Evolutionary conservation across 1,140 invertebrate genomes (phyloP), one percentile per base, ranked within the genome.

Genomic region (Belonocnema kinseyi): DNA sequence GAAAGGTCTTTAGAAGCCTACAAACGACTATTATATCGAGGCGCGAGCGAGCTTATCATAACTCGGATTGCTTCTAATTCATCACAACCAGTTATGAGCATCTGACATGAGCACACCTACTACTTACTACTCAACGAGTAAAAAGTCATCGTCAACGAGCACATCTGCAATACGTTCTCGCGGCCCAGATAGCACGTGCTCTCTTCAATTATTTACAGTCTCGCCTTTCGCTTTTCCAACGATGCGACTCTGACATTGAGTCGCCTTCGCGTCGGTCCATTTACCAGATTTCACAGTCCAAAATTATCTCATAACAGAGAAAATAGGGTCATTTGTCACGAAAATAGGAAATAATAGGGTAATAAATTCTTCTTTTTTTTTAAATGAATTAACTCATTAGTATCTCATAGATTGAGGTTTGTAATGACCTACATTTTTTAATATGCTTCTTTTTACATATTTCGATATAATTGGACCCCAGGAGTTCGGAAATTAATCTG

Each of bases 41-140:
- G 58, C 58, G 61, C 61, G 26, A 66, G 61, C 33, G 26, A 66
- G 61, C 26, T 40, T 66, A 66, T 66, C 61, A 66, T 66, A 66
- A 66, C 61, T 66, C 12, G 61, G 61, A 66, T 66, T 66, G 61
- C 40, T 66, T 66, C 61, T 66, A 66, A 66, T 66, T 66, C 61
- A 66, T 66, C 26, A 2, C 61, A 66, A 66, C 26, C 61, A 21
- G 61, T 21, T 6, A 14, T 66, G 13, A 46, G 61, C n/a, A 66
- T 33, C 26, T 46, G 40, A 46, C 40, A 46, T 8, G 40, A 46
- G 10, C 40, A 46, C 40, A 46, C 40, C 40, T 46, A 46, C 40
- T 11, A 46, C 40, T 46, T 46, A 46, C 7, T 66, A 66, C 26
- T 40, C 61, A 66, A 66, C 61, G 40, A 66, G 61, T 40, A 66